A percentile compares a stretch with the other conserved stretches of the same genome.
Conservation (phyloP, 2,113 vertebrate genomes). For the Nibea albiflora region DNA sequence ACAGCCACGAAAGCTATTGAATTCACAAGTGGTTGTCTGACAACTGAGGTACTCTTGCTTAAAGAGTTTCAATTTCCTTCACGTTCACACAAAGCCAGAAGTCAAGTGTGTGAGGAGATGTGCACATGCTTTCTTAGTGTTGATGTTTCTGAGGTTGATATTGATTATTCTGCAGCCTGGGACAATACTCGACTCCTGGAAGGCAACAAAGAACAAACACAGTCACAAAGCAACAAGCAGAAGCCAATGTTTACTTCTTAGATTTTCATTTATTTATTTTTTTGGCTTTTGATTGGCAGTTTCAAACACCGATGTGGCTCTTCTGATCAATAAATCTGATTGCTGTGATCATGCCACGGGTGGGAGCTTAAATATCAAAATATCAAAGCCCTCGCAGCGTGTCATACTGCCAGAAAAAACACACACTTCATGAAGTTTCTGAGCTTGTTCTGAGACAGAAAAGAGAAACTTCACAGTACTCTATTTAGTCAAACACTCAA, state of each 20-base stretch:
- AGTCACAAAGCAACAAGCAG: neutral
- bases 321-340: neutral
- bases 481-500: too few species aligned
- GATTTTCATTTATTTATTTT: too few species aligned
- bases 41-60: conserved; percentile 43
- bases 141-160: conserved; percentile 26
- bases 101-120: conserved; percentile 13
- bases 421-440: neutral
- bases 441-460: neutral
- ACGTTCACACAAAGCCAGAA: conserved; percentile 31
- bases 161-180: conserved; percentile 24
- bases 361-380: neutral
- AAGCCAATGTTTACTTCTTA: neutral
- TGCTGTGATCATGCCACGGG: neutral
- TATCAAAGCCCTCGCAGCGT: too few species aligned
- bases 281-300: neutral
- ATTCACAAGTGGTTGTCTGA: conserved; percentile 68
- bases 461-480: neutral
- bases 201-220: neutral
- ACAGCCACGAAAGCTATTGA: conserved; percentile 50
- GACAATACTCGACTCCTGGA: neutral
- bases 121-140: conserved; percentile 1
- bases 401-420: neutral
- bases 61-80: conserved; percentile 46
- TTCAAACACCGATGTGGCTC: neutral